phyloP scores from a whole-genome alignment of 2,888 invertebrate species.

The Macrophya annulata region DNA sequence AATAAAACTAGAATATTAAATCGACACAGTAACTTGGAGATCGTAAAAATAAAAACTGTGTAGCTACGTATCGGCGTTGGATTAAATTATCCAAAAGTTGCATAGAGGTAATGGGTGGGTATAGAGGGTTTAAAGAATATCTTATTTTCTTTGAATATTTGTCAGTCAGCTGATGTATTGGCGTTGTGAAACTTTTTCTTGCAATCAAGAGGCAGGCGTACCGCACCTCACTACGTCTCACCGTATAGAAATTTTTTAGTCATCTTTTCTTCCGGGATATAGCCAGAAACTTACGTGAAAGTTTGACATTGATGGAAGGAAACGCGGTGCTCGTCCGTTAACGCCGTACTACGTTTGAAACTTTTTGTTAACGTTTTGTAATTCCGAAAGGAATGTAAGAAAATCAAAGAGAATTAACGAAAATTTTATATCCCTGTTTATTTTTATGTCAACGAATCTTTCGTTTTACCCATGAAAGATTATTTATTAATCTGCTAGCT shows the following conservation, averaged over 20 bases:
- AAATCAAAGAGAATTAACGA: conserved; percentile 44
- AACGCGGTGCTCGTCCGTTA: conserved; percentile 62
- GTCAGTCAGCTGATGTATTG: conserved; percentile 61
- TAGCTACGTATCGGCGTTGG: neutral
- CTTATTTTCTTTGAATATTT: conserved; percentile 63
- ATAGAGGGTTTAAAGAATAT: conserved; percentile 1
- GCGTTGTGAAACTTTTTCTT: conserved; percentile 55
- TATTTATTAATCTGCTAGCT: conserved; percentile 2
- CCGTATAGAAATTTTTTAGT: conserved; percentile 58
- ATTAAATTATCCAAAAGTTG: conserved; percentile 10
- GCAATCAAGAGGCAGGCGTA: conserved; percentile 53
- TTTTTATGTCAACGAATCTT: conserved; percentile 15
- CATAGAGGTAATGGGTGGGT: neutral
- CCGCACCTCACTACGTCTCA: neutral
- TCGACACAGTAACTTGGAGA: neutral
- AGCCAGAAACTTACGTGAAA: conserved; percentile 54
- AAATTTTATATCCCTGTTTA: neutral
- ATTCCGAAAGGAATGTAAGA: conserved; percentile 9
- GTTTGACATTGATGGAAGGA: conserved; percentile 66
- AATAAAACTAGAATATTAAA: neutral
- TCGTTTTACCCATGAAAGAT: neutral
- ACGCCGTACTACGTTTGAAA: conserved; percentile 52
- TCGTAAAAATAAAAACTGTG: neutral
- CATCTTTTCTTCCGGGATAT: conserved; percentile 55
- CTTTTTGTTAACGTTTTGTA: conserved; percentile 28